These are phyloP conservation scores for Henicopernis longicauda DNA, from an alignment of 2,113 vertebrate species.

Conservation along the genomic window DNA sequence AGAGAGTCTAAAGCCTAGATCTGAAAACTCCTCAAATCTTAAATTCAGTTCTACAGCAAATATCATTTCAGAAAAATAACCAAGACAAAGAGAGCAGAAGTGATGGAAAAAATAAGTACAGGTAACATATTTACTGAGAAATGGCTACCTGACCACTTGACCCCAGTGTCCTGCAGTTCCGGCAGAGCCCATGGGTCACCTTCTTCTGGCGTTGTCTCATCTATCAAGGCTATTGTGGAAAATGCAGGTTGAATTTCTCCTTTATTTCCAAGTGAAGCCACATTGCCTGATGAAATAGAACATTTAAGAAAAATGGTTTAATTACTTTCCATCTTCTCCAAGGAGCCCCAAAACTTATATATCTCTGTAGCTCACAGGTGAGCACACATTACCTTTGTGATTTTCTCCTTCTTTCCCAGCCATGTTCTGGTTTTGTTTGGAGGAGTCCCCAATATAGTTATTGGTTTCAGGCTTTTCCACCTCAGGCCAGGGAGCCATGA, in stretches of 20 bases:
- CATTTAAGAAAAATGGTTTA: background rate
- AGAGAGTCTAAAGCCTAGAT: background rate
- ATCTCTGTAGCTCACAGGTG: background rate
- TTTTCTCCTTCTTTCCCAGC: conserved; percentile 43
- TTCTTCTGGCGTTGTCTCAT: conserved; percentile 43
- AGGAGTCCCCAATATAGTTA: conserved; percentile 45
- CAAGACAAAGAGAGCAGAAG: background rate
- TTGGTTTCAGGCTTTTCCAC: conserved; percentile 68
- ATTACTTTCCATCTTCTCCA: background rate
- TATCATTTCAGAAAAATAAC: background rate
- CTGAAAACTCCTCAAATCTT: background rate
- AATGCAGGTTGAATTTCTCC: conserved; percentile 69
- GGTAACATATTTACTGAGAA: background rate
- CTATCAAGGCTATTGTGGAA: conserved; percentile 80
- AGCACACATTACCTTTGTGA: conserved; percentile 45
- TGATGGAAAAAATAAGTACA: background rate
- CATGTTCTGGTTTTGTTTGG: conserved; percentile 25
- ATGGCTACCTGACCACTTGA: conserved; percentile 90
- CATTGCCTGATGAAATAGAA: conserved; percentile 35
- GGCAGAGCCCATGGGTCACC: conserved; percentile 87
- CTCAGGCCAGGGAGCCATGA: conserved; percentile 87
- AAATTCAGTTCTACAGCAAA: background rate
- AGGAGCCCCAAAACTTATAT: background rate
- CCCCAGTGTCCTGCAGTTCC: conserved; percentile 77
- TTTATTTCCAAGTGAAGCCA: conserved; percentile 47